Evolutionary conservation across 2,797 vertebrate genomes (phyloP).

Genomic region (Bryconaethiops microstoma): DNA sequence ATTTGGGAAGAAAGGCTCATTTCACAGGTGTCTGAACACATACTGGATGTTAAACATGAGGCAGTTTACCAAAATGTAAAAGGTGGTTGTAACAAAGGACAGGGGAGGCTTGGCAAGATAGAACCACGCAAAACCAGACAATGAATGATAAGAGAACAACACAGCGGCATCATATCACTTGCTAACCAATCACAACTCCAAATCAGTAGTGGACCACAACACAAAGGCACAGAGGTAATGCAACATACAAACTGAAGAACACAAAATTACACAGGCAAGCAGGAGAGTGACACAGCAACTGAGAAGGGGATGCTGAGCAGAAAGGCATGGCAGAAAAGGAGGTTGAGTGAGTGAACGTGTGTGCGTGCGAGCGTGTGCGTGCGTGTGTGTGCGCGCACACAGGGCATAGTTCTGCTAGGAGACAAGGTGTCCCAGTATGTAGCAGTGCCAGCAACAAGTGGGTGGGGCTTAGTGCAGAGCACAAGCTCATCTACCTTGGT

Average conservation of each 20-base stretch:
- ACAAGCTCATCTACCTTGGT: slow-evolving; percentile 87
- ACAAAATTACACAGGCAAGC: slow-evolving; percentile 11
- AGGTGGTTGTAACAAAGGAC: background rate
- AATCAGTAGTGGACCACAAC: slow-evolving; percentile 3
- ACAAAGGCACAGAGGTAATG: slow-evolving; percentile 3
- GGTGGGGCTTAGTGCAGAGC: slow-evolving; percentile 76
- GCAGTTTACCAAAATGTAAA: background rate
- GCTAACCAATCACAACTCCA: background rate
- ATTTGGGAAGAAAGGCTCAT: background rate
- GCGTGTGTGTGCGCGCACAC: slow-evolving; percentile 8
- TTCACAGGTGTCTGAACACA: background rate
- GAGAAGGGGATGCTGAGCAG: slow-evolving; percentile 35
- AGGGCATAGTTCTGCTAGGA: slow-evolving; percentile 55
- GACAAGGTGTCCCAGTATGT: slow-evolving; percentile 64
- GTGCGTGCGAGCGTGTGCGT: background rate
- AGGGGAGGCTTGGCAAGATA: background rate
- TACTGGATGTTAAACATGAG: background rate
- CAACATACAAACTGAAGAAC: slow-evolving; percentile 17
- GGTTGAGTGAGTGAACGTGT: slow-evolving; percentile 9
- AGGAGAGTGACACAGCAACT: slow-evolving; percentile 25
- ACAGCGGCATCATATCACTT: background rate
- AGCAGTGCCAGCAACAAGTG: slow-evolving; percentile 75
- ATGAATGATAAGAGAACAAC: background rate
- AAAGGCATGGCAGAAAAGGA: slow-evolving; percentile 35
- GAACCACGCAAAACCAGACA: background rate